Percentiles rank a stretch among this genome's conserved stretches.
Evolutionary conservation across 2,888 invertebrate species (phyloP).

Genomic region (Proisotoma minuta): DNA sequence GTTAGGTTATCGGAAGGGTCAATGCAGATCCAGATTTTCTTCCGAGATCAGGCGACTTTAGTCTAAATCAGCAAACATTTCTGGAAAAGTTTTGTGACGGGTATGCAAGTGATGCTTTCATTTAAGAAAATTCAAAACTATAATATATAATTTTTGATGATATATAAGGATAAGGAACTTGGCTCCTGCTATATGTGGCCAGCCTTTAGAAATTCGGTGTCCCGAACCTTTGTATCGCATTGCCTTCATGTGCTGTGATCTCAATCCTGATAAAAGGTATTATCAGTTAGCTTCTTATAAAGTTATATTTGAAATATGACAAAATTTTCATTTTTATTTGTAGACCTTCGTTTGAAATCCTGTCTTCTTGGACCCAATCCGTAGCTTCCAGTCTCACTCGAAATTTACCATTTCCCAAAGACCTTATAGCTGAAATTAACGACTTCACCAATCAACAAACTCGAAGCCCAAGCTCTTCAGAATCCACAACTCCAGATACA

Average conservation of each 20-base stretch:
- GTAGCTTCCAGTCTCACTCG: constrained; percentile 67
- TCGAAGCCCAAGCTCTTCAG: constrained; percentile 58
- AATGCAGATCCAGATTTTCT: constrained; percentile 91
- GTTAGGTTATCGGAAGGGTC: constrained; percentile 84
- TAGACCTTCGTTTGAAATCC: constrained; percentile 82
- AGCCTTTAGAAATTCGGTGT: too few relatives aligned
- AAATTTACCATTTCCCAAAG: constrained; percentile 61
- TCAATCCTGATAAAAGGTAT: constrained; percentile 82
- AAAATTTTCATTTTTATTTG: not conserved
- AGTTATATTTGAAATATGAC: not conserved
- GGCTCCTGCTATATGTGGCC: not conserved
- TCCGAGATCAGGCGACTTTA: constrained; percentile 86
- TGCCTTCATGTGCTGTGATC: constrained; percentile 83
- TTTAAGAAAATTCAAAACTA: not conserved
- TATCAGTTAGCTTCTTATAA: not conserved
- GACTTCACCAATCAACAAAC: constrained; percentile 56
- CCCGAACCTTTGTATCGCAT: constrained; percentile 82
- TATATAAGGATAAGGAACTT: not conserved
- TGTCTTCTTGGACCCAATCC: constrained; percentile 82
- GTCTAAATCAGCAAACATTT: constrained; percentile 79
- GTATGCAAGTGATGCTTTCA: too few relatives aligned
- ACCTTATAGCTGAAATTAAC: constrained; percentile 69
- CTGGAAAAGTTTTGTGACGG: constrained; percentile 75
- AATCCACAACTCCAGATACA: constrained; percentile 59
- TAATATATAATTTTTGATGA: not conserved